Evolutionary conservation across 2,888 invertebrate species (phyloP), one percentile per base, ranked within the genome.

Genomic region (Cotesia congregata): DNA sequence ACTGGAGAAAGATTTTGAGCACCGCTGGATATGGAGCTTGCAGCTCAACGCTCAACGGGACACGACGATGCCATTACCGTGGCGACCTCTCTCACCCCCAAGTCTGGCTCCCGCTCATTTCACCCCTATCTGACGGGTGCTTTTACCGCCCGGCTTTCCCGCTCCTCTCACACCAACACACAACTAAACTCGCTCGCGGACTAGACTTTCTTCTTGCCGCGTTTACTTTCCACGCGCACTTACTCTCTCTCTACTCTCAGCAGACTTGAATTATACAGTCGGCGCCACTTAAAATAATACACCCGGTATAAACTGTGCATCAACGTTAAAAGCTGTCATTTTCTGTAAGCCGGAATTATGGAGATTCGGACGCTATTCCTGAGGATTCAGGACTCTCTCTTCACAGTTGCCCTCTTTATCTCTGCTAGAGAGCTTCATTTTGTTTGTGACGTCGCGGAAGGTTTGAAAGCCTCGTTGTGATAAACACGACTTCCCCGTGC

Each of bases 281-380:
- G 82, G 84, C 83, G 83, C 83, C 85, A 86, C 88, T 88, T 88
- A 88, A 88, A 89, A 88, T 88, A 89, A 88, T 87, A 87, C 86
- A 85, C 83, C 85, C 86, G 84, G 87, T 87, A 88, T 87, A 88
- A 88, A 88, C 85, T 86, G 85, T 85, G 86, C 87, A 88, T 89
- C 88, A 87, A 83, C 85, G 84, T 83, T 89, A 87, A 89, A 88
- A 89, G 88, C 88, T 87, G 88, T 89, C 88, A 88, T 89, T 89
- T 88, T 87, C 85, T 85, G 84, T 87, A 87, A 87, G 87, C 86
- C 83, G 84, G 87, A 88, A 88, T 89, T 89, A 88, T 88, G 89
- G 86, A 86, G 85, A 88, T 89, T 86, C 81, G 82, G 81, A 81
- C 81, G 30, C 30, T 30, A 30, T 30, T 30, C 3, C 30, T 30